These are phyloP conservation scores for Entomobrya multifasciata DNA, from an alignment of 2,888 invertebrate species.

Conservation along the genomic window DNA sequence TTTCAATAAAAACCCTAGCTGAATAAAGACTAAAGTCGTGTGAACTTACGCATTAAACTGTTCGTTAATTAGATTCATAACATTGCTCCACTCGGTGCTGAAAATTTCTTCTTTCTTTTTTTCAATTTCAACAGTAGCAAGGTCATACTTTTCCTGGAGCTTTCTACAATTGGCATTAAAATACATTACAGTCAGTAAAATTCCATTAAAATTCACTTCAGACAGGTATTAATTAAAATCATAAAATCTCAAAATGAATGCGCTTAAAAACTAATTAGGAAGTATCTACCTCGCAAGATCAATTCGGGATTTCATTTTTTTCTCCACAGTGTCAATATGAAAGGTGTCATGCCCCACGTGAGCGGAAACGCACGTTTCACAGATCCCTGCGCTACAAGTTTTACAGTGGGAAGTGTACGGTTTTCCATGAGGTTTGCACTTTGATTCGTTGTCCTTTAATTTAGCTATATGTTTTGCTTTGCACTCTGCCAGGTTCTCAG, in stretches of 20 bases:
- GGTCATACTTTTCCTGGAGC: not conserved
- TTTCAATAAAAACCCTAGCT: not conserved
- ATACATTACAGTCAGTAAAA: too few relatives aligned
- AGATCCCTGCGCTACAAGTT: conserved; percentile 30
- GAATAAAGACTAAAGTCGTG: too few relatives aligned
- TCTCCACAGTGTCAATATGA: conserved; percentile 10
- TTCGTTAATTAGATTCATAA: not conserved
- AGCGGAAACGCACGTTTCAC: conserved; percentile 8
- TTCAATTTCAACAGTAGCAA: not conserved
- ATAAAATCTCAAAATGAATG: not conserved
- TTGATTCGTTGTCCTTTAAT: not conserved
- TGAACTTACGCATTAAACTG: conserved; percentile 35
- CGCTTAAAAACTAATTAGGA: not conserved
- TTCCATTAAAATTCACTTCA: too few relatives aligned
- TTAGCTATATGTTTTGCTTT: conserved; percentile 18
- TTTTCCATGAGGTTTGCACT: conserved; percentile 19
- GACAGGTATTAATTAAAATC: too few relatives aligned
- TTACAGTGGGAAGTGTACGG: not conserved
- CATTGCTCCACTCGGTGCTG: conserved; percentile 1
- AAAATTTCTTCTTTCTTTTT: conserved; percentile 13
- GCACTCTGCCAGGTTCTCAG: not conserved
- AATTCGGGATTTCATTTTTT: not conserved
- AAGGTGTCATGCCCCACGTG: not conserved
- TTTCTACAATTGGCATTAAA: conserved; percentile 22
- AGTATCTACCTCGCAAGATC: not conserved